These are phyloP conservation scores for Mesoclemmys tuberculata DNA, from an alignment of 2,113 vertebrate genomes.

Conservation along the genomic window DNA sequence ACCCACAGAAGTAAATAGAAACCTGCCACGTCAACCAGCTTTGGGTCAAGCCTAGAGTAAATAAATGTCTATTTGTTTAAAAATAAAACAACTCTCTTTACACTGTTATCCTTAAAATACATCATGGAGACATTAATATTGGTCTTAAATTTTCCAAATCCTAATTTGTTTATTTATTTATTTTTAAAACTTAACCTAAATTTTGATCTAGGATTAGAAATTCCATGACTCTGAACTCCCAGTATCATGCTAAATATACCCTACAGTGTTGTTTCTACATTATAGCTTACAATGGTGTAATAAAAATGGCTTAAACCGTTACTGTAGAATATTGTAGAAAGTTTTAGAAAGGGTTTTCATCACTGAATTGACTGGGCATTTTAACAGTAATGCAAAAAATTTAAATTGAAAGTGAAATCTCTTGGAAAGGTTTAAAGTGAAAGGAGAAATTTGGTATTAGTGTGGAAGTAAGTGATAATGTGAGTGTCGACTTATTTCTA, in stretches of 20 bases:
- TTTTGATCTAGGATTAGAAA: background rate
- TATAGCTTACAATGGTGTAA: background rate
- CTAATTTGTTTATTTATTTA: too few species aligned
- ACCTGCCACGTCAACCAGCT: too few species aligned
- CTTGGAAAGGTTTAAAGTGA: background rate
- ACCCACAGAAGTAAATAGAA: too few species aligned
- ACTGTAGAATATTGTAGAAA: background rate
- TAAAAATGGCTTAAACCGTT: background rate
- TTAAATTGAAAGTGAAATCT: background rate
- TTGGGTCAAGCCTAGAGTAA: too few species aligned
- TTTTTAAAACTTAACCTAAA: too few species aligned
- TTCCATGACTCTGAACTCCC: background rate
- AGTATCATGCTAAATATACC: background rate
- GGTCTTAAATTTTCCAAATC: background rate
- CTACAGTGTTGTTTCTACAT: background rate
- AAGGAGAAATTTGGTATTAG: fast-evolving
- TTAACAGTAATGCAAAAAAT: background rate
- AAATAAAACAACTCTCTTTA: background rate
- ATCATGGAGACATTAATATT: background rate
- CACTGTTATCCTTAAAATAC: background rate
- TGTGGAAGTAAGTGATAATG: background rate
- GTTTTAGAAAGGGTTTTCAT: background rate
- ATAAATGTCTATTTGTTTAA: too few species aligned
- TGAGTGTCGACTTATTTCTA: background rate
- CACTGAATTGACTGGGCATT: background rate